Evolutionary conservation across 2,113 vertebrate species (phyloP), one percentile per base, ranked within the genome.

Genomic region (Tiliqua scincoides): DNA sequence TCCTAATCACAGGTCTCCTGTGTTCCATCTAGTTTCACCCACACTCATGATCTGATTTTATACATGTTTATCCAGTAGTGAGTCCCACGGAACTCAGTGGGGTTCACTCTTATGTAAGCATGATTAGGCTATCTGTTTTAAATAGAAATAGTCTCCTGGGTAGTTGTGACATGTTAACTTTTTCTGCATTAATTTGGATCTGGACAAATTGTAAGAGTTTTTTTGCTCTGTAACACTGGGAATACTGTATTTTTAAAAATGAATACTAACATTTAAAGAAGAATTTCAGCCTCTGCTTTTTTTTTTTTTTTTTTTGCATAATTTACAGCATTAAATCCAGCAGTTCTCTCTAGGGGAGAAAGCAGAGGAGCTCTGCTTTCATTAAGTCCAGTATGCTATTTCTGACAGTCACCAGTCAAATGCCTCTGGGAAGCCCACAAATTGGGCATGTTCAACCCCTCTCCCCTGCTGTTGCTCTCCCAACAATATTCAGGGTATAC

Each of bases 181-280:
- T 70, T 57, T 14, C n/a, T 25, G 25, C 79, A 83, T 54, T 81
- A 12, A 0, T 88, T 89, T 91, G 11, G 0, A 82, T 20, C 54
- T 80, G 67, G 59, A 59, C 91, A 70, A 83, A 73, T 77, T 83
- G 75, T 83, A 81, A 90, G 52, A 87, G 57, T 92, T 93, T 90
- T n/a, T 48, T 92, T 85, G 87, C 23, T 57, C 23, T 89, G 83
- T 81, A 72, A 87, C 84, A 23, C 54, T 57, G 14, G 89, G 21
- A 71, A 84, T 87, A 57, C 5, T 27, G 37, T 82, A 57, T 30
- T 67, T 52, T 48, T 10, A 54, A 32, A 80, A 81, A 20, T 59
- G 32, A 12, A 48, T 48, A 48, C 43, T 48, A 48, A 48, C 43
- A 48, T 48, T 48, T 48, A 48, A 48, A 48, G 8, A 48, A 48